Evolutionary conservation across 2,888 invertebrate species (phyloP).

Genomic region (Oligia fasciuncula): DNA sequence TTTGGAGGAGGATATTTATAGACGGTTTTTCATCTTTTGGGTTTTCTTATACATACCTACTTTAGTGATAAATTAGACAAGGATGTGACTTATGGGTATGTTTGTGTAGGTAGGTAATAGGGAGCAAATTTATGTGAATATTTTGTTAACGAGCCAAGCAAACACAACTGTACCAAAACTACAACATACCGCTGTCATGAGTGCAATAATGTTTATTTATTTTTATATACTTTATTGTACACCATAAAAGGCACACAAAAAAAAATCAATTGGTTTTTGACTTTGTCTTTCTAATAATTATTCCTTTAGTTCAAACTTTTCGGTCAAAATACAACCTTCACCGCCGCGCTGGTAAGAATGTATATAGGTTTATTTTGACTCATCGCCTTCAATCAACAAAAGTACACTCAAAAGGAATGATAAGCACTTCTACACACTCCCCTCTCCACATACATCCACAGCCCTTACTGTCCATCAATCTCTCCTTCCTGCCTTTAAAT

Average conservation of each 20-base stretch:
- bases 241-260: no score
- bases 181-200: neutral
- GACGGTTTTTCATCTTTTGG: neutral
- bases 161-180: neutral
- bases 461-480: neutral
- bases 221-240: no score
- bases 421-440: constrained; percentile 26
- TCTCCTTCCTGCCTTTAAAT: constrained; percentile 20
- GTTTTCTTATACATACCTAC: neutral
- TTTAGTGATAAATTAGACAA: neutral
- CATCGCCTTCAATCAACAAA: constrained; percentile 9
- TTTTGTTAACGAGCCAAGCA: neutral
- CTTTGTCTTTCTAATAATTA: no score
- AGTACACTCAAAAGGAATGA: constrained; percentile 29
- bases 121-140: neutral
- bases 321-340: no score
- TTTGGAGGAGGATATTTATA: constrained; percentile 6
- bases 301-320: no score
- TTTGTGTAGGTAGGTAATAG: no score
- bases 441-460: neutral
- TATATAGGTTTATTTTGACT: neutral
- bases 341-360: neutral
- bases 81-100: neutral
- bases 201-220: no score
- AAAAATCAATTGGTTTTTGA: no score